Conservation (phyloP, 2,113 vertebrate genomes). For the Oenanthe oenanthe region DNA sequence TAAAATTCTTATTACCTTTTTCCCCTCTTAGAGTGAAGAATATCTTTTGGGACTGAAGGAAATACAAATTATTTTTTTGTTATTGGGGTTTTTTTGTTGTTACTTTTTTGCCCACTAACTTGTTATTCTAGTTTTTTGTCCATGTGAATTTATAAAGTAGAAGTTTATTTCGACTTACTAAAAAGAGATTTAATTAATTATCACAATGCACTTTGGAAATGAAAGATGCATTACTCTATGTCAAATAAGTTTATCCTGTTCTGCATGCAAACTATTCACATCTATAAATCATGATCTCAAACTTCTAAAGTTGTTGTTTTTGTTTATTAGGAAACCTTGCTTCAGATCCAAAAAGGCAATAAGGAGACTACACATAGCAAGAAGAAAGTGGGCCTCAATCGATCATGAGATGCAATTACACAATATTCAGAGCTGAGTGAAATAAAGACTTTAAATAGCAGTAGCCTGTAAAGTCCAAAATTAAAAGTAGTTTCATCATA, state of each 20-base stretch:
- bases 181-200: constrained; percentile 11
- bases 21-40: neutral
- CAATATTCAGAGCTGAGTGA: constrained; percentile 17
- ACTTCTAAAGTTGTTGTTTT: constrained; percentile 40
- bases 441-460: constrained; percentile 59
- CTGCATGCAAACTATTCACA: neutral
- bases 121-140: neutral
- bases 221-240: constrained; percentile 6
- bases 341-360: constrained; percentile 60
- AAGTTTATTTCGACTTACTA: neutral
- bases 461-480: constrained; percentile 37
- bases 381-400: constrained; percentile 38
- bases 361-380: neutral
- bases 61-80: rapidly evolving
- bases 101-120: neutral
- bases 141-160: neutral
- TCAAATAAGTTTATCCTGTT: constrained; percentile 13
- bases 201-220: constrained; percentile 2
- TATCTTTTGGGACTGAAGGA: neutral
- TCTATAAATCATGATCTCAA: constrained; percentile 36
- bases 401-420: constrained; percentile 61
- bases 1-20: neutral
- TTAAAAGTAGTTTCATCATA: constrained; percentile 45
- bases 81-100: neutral
- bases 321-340: constrained; percentile 57